These are phyloP conservation scores for Axinella damicornis DNA, from an alignment of 37 sponge, comb jelly and placozoan genomes.

Conservation along the genomic window DNA sequence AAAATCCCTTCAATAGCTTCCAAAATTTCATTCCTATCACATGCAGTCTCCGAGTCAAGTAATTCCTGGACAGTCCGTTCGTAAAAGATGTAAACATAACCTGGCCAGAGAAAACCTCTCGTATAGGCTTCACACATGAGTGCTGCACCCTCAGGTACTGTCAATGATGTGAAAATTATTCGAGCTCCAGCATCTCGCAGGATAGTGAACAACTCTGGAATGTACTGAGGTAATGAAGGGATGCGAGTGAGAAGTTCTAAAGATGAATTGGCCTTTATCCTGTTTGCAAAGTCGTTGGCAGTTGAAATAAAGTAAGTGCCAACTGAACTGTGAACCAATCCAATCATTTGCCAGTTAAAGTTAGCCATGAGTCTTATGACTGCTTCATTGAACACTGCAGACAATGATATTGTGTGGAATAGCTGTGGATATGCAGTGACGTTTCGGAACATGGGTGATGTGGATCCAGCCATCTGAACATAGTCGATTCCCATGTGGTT, in stretches of 20 bases:
- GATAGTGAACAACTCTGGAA: not conserved
- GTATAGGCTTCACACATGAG: slow-evolving; percentile 42
- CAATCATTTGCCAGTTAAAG: slow-evolving; percentile 18
- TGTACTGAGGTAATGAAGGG: not conserved
- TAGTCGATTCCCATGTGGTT: slow-evolving; percentile 1
- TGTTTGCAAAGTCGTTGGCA: slow-evolving; percentile 3
- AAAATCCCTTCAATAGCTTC: slow-evolving; percentile 27
- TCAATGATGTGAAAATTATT: slow-evolving; percentile 13
- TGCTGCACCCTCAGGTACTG: slow-evolving; percentile 5
- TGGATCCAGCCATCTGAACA: slow-evolving; percentile 41
- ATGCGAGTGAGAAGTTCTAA: not conserved
- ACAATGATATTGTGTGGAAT: slow-evolving; percentile 4
- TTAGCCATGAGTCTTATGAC: slow-evolving; percentile 27
- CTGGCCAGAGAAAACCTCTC: slow-evolving; percentile 16
- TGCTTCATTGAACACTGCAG: slow-evolving; percentile 14
- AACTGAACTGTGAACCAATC: not conserved
- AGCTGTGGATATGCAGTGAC: not conserved
- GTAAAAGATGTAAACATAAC: slow-evolving; percentile 47
- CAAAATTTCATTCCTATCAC: slow-evolving; percentile 23
- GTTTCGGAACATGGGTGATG: slow-evolving; percentile 13
- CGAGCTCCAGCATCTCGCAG: slow-evolving; percentile 6
- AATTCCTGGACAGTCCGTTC: not conserved
- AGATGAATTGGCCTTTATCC: not conserved
- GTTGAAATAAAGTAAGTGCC: slow-evolving; percentile 5
- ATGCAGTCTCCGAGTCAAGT: not conserved